Evolutionary conservation across 2,888 invertebrate species (phyloP), one percentile per base, ranked within the genome.

Genomic region (Chamaedrilus cognettii): DNA sequence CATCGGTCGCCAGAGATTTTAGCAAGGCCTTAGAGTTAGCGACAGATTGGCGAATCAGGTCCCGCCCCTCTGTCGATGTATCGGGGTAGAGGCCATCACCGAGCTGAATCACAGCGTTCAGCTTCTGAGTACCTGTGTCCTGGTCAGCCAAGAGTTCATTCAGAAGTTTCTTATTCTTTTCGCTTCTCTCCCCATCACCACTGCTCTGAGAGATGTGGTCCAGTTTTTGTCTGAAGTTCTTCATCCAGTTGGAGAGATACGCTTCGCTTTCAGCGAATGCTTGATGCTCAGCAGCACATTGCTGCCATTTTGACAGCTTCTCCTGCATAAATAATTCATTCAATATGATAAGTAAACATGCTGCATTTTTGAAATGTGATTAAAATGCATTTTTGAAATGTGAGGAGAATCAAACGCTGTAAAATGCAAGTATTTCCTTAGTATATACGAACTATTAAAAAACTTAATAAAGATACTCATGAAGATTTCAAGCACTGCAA

Each of bases 231-330:
- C 93, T 93, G 26, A 93, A 92, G 70, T 90, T 89, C 73, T 94
- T 88, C 68, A 96, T 88, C 97, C 96, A 97, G 78, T 92, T 91
- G 74, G 92, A 90, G 82, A 96, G 95, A 76, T 94, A 94, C 81
- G 92, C 91, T 73, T 93, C 94, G 72, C 92, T 90, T 85, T 96
- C 94, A 58, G 94, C 91, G 79, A 96, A 96, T 77, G 90, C 89
- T 75, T 94, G 93, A 79, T 96, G 95, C 61, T 92, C 91, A 74
- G 89, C 89, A 0, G 94, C 93, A 84, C 93, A 91, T 67, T 89
- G 88, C 80, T 94, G 93, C 96, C 96, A 96, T 75, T 93, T 91
- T 62, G 89, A 88, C 32, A 92, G 92, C 31, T 95, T 85, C 78
- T 96, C 96, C 86, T 86, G 69, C 0, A 59, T 7, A 31, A 59